Evolutionary conservation across 2,113 vertebrate genomes (phyloP), one percentile per base, ranked within the genome.

Genomic region (Phocoena sinus): DNA sequence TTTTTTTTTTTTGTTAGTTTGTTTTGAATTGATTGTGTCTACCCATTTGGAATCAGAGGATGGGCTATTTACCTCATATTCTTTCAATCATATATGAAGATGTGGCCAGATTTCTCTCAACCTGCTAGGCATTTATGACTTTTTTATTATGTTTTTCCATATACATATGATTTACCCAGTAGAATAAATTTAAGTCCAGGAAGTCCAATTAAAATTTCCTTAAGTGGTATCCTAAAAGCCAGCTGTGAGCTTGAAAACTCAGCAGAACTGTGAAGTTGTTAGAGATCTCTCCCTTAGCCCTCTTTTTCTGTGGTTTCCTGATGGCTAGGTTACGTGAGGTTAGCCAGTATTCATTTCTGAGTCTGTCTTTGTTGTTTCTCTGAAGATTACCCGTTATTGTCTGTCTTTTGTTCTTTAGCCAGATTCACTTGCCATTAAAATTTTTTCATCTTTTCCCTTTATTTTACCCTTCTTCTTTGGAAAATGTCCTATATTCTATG

Each of bases 11-110:
- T 18, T 41, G 33, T 31, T 26, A 56, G 31, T 71, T 93, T 83
- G 26, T 53, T 60, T 93, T 92, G 73, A 96, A 76, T 77, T 80
- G 23, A 50, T 92, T 68, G 79, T 76, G 1, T 92, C 31, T 38
- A 25, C 26, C 36, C 60, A 56, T 70, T 96, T 94, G 36, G 47
- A 96, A 77, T 96, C 33, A 96, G 83, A 44, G 62, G 53, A 26
- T 47, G 10, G 47, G 3, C 63, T 62, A 0, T 81, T 91, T 96
- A 31, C 41, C 18, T 96, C 33, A 60, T 25, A 0, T 53, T 92
- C 47, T 79, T 20, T 38, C 26, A 56, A 21, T 11, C 23, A 9
- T 86, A 65, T 82, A 87, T 86, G 62, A 96, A 85, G 81, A 71
- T 73, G 41, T 33, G 2, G 2, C 33, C 28, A 44, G 33, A 84